These are phyloP conservation scores for Bactericera cockerelli DNA, from an alignment of 1,140 invertebrate genomes.

Conservation along the genomic window DNA sequence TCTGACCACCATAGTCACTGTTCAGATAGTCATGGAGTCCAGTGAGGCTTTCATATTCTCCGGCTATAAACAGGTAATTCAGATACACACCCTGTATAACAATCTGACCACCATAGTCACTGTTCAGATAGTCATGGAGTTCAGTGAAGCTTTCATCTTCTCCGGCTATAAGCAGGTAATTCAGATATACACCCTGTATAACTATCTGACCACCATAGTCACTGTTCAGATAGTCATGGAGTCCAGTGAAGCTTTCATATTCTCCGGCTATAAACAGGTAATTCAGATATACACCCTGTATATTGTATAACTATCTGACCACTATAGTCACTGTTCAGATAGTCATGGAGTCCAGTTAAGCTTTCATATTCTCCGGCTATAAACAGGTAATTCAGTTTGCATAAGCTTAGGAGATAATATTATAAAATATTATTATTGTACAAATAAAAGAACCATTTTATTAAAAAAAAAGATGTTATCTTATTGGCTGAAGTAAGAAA, in stretches of 20 bases:
- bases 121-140: background rate
- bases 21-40: background rate
- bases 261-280: conserved; percentile 7
- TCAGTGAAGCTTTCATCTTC: background rate
- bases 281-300: background rate
- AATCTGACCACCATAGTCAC: background rate
- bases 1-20: background rate
- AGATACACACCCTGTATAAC: background rate
- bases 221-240: background rate
- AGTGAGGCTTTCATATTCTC: conserved; percentile 6
- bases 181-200: background rate
- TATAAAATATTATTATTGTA: background rate
- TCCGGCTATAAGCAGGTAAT: conserved; percentile 2
- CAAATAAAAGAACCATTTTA: too few species aligned
- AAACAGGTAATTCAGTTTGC: too few species aligned
- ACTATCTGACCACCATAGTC: background rate
- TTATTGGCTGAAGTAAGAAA: too few species aligned
- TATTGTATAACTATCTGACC: background rate
- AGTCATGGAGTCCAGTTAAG: background rate
- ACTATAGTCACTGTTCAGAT: background rate
- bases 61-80: background rate
- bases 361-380: background rate
- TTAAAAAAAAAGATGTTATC: too few species aligned
- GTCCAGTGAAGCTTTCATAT: background rate
- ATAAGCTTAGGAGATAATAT: background rate